phyloP scores from a whole-genome alignment of 92 coral and sea anemone species.

The Paragorgia papillata region DNA sequence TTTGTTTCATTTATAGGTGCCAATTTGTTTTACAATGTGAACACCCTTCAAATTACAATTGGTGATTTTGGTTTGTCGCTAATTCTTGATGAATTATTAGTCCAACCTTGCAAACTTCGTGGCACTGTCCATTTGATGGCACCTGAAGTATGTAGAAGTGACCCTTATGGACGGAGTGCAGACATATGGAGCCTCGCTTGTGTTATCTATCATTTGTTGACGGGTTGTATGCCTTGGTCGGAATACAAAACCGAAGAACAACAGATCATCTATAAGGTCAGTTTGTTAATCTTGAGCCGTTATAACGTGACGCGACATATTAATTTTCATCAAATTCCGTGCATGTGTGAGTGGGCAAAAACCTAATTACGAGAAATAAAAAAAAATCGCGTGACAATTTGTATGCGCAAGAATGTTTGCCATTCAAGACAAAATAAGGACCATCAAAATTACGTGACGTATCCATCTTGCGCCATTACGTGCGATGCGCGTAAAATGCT shows the following conservation, averaged over 20 bases:
- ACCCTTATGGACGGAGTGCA: slow-evolving; percentile 56
- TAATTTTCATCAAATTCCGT: no score
- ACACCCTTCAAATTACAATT: slow-evolving; percentile 47
- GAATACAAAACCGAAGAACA: slow-evolving; percentile 4
- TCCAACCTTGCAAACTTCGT: slow-evolving; percentile 43
- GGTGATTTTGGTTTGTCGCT: slow-evolving; percentile 76
- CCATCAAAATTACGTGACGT: no score
- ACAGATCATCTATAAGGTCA: slow-evolving; percentile 60
- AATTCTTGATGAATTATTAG: slow-evolving; percentile 42
- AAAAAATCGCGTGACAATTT: no score
- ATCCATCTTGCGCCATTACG: no score
- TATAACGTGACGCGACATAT: neutral
- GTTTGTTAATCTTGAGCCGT: neutral
- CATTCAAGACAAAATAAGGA: no score
- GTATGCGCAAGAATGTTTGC: no score
- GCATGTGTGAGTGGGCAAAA: no score
- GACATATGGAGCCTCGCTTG: slow-evolving; percentile 78
- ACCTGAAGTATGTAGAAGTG: slow-evolving; percentile 60
- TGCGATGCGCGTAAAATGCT: no score
- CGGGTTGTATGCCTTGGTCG: slow-evolving; percentile 76
- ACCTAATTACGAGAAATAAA: no score
- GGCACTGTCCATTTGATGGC: slow-evolving; percentile 87
- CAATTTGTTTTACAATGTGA: slow-evolving; percentile 60
- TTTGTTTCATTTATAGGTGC: no score
- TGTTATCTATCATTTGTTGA: slow-evolving; percentile 61